phyloP scores from a whole-genome alignment of 2,888 invertebrate genomes.

The Hymenopus coronatus region DNA sequence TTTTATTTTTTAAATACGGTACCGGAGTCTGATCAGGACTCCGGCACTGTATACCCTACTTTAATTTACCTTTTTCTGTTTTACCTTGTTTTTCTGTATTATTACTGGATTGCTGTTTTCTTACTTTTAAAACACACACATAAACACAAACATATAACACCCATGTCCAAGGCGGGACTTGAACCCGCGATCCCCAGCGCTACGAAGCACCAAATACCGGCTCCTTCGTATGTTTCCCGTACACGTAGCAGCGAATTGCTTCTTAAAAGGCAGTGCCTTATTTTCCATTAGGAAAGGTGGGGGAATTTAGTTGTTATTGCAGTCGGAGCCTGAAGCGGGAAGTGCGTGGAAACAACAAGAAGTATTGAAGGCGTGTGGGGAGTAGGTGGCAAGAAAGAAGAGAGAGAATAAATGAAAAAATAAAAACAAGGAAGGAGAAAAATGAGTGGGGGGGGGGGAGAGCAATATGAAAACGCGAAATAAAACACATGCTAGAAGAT shows the following conservation, averaged over 20 bases:
- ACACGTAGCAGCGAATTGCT: conserved; percentile 9
- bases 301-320: conserved; percentile 21
- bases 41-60: too few species aligned
- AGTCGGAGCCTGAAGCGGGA: not conserved
- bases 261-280: conserved; percentile 17
- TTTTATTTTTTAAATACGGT: too few species aligned
- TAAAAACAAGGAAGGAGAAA: not conserved
- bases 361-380: not conserved
- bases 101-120: too few species aligned
- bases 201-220: too few species aligned
- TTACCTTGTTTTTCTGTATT: too few species aligned
- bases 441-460: not conserved
- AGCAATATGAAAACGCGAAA: conserved; percentile 3
- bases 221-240: conserved; percentile 15
- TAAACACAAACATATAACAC: too few species aligned
- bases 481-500: not conserved
- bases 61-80: too few species aligned
- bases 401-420: not conserved
- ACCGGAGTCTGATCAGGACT: too few species aligned
- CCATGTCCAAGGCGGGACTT: too few species aligned
- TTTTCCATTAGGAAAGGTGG: conserved; percentile 19
- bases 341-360: not conserved
- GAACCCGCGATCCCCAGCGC: too few species aligned
- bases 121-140: too few species aligned
- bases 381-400: not conserved